A percentile compares a stretch with the other conserved stretches of the same genome.
phyloP scores from a whole-genome alignment of 35 echinoderm and acorn worm species.

The Patiria miniata region DNA sequence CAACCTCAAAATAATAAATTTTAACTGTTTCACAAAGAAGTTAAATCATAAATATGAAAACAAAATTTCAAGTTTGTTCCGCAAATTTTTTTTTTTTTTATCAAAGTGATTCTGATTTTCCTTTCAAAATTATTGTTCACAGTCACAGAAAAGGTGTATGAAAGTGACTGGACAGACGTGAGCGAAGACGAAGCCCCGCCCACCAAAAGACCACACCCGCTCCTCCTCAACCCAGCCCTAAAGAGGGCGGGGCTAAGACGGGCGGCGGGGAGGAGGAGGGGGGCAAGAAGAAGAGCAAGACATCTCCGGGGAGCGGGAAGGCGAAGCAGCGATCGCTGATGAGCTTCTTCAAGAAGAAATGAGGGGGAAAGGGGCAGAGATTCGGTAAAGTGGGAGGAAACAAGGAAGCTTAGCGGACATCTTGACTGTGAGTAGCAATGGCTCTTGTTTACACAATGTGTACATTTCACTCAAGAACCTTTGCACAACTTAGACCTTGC shows the following conservation, averaged over 20 bases:
- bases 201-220: not conserved
- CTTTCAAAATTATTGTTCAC: not conserved
- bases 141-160: constrained; percentile 76
- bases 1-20: too few relatives aligned
- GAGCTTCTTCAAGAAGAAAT: constrained; percentile 85
- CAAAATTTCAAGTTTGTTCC: too few relatives aligned
- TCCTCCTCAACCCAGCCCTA: not conserved
- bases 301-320: constrained; percentile 38
- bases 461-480: too few relatives aligned
- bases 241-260: constrained; percentile 30
- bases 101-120: too few relatives aligned
- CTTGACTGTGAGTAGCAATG: too few relatives aligned
- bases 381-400: too few relatives aligned
- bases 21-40: too few relatives aligned
- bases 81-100: too few relatives aligned
- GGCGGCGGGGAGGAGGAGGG: constrained; percentile 24
- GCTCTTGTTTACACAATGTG: too few relatives aligned
- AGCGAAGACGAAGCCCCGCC: constrained; percentile 59
- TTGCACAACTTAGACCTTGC: too few relatives aligned
- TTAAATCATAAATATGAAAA: too few relatives aligned
- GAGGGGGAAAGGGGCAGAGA: not conserved
- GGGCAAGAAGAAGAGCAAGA: constrained; percentile 55
- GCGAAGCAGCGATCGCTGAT: constrained; percentile 62
- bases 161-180: constrained; percentile 60
- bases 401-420: too few relatives aligned